Conservation (phyloP, 2,113 vertebrate genomes). For the Cynocephalus volans region DNA sequence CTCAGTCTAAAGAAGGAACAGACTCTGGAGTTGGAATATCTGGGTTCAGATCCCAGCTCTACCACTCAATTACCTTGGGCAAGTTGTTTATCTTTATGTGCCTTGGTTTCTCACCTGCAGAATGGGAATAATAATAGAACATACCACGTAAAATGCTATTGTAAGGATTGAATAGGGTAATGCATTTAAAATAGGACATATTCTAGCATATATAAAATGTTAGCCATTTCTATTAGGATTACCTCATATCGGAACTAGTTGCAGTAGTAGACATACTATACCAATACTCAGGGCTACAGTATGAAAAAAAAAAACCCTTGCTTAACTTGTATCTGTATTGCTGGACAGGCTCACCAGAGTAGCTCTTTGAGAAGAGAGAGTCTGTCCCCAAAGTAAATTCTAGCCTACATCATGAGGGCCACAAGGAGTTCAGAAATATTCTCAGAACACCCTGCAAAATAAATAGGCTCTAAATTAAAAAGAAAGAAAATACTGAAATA, state of each 20-base stretch:
- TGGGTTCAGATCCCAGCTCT: neutral
- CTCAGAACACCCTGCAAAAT: neutral
- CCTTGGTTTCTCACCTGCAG: neutral
- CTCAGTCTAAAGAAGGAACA: neutral
- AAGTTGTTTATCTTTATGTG: neutral
- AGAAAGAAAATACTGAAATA: constrained; percentile 15
- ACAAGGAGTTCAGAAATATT: neutral
- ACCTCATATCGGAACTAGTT: neutral
- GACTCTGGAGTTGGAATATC: neutral
- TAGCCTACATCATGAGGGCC: neutral
- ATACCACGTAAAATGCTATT: neutral
- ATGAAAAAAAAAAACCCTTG: neutral
- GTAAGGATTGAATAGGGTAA: neutral
- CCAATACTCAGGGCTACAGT: neutral
- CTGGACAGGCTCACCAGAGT: neutral
- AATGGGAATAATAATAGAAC: neutral
- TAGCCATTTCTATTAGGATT: neutral
- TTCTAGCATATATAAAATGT: neutral
- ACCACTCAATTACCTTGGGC: neutral
- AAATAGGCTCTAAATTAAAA: neutral
- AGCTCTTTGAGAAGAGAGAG: neutral
- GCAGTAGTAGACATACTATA: neutral
- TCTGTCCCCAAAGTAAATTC: neutral
- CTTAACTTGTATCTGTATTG: neutral
- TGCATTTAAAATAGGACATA: neutral